Conservation (phyloP, 1,140 invertebrate genomes). For the Neuroterus valhalla region DNA sequence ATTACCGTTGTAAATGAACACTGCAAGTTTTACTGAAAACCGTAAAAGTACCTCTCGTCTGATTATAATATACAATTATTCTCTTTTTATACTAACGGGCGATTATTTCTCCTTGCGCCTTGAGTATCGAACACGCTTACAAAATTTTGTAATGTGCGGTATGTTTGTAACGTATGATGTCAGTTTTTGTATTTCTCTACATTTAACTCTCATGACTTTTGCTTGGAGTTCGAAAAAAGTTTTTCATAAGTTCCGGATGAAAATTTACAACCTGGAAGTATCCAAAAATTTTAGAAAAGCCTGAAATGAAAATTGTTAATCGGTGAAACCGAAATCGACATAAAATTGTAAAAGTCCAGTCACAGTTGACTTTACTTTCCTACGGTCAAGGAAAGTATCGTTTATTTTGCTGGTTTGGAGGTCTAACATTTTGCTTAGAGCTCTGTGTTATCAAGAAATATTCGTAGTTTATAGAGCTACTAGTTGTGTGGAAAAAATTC, state of each 20-base stretch:
- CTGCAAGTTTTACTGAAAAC: no score
- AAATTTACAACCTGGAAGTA: background rate
- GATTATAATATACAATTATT: background rate
- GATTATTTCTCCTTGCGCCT: background rate
- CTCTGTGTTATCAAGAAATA: background rate
- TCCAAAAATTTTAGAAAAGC: background rate
- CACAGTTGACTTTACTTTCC: constrained; percentile 33
- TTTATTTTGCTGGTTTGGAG: constrained; percentile 31
- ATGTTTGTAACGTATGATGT: constrained; percentile 17
- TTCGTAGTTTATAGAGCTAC: background rate
- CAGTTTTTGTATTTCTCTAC: constrained; percentile 14
- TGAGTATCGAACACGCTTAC: constrained; percentile 5
- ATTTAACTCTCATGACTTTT: constrained; percentile 19
- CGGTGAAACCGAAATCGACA: background rate
- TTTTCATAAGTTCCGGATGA: background rate
- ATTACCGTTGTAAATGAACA: background rate
- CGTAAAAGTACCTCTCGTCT: background rate
- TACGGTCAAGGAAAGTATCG: constrained; percentile 54
- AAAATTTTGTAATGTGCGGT: constrained; percentile 4
- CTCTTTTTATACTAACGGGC: background rate
- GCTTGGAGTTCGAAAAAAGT: background rate
- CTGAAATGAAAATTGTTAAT: no score
- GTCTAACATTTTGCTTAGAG: background rate
- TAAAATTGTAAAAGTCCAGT: background rate
- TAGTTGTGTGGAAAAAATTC: background rate